These are phyloP conservation scores for Bimastos eiseni DNA, from an alignment of 2,888 invertebrate species.

Conservation along the genomic window DNA sequence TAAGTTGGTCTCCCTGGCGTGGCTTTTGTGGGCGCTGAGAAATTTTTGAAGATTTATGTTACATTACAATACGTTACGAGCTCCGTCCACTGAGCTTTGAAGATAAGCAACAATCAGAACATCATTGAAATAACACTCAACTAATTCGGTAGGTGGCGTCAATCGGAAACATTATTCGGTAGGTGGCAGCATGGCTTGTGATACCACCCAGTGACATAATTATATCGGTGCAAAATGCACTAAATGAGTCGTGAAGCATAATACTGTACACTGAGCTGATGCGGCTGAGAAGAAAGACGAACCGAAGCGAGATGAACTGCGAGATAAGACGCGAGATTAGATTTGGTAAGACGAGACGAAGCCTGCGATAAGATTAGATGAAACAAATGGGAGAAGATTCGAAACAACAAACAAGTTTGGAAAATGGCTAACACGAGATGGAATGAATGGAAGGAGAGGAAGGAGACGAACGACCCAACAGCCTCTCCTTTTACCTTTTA, in stretches of 20 bases:
- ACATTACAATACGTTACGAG: no score
- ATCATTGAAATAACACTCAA: not conserved
- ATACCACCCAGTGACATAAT: not conserved
- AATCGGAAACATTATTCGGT: not conserved
- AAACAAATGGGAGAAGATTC: not conserved
- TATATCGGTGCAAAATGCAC: not conserved
- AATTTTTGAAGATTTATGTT: no score
- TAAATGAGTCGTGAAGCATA: not conserved
- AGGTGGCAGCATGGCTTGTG: not conserved
- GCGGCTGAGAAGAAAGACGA: not conserved
- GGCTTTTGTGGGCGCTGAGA: no score
- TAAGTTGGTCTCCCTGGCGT: no score
- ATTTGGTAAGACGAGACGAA: not conserved
- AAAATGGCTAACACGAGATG: not conserved
- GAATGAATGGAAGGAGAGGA: not conserved
- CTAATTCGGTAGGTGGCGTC: not conserved
- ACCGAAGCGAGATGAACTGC: not conserved
- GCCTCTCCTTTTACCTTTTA: not conserved
- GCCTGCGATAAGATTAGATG: constrained; percentile 1
- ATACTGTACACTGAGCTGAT: not conserved
- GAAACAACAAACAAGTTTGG: not conserved
- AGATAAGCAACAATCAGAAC: no score
- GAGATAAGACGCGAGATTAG: constrained; percentile 2
- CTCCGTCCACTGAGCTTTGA: no score
- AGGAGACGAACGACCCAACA: not conserved